These are phyloP conservation scores for Macroteleia sp. DNA, from an alignment of 2,888 invertebrate genomes.

Conservation along the genomic window DNA sequence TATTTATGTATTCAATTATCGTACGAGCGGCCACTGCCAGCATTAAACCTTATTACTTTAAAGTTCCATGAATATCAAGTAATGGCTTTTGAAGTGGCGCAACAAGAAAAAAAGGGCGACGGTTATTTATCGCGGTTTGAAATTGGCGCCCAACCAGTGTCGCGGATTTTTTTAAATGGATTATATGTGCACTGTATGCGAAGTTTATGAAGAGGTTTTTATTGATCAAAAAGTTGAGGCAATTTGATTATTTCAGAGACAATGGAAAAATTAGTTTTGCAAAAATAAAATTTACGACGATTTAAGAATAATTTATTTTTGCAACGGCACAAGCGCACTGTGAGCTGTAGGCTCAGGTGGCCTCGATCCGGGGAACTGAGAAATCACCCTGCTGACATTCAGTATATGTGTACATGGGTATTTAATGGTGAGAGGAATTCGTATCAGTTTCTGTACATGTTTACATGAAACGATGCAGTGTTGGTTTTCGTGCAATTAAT, in stretches of 20 bases:
- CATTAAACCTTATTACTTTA: conserved; percentile 43
- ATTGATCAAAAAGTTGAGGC: too few species aligned
- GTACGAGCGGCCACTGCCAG: conserved; percentile 17
- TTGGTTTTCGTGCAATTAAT: conserved; percentile 17
- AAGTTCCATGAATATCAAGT: conserved; percentile 52
- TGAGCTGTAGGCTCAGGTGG: conserved; percentile 78
- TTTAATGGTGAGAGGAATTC: conserved; percentile 10
- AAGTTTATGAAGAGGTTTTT: conserved; percentile 6
- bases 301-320: conserved; percentile 27
- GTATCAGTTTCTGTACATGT: neutral
- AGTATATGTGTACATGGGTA: conserved; percentile 68
- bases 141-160: conserved; percentile 30
- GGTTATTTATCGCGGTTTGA: conserved; percentile 34
- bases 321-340: conserved; percentile 68
- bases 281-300: conserved; percentile 21
- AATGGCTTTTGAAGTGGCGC: conserved; percentile 46
- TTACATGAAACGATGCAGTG: conserved; percentile 1
- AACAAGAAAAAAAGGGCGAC: conserved; percentile 11
- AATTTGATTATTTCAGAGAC: too few species aligned
- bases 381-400: conserved; percentile 69
- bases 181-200: neutral
- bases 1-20: conserved; percentile 56
- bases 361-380: conserved; percentile 26
- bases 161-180: conserved; percentile 8
- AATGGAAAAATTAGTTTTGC: too few species aligned